Evolutionary conservation across 2,888 invertebrate genomes (phyloP), one percentile per base, ranked within the genome.

Genomic region (Lepeophtheirus nordmannii): DNA sequence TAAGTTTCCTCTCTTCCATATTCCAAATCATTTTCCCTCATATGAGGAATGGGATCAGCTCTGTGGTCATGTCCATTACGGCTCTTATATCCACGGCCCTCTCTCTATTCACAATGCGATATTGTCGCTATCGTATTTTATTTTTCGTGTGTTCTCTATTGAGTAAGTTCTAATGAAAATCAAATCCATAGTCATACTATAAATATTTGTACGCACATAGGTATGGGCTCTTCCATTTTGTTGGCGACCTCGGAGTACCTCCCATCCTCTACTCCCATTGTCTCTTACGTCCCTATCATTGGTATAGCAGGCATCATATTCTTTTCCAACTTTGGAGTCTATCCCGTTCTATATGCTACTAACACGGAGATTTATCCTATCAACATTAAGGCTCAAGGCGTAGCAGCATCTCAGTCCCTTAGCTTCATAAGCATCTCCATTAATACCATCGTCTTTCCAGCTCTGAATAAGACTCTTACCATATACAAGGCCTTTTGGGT

Each of bases 401-500:
- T 46, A 17, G 53, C 53, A 46, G 53, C 53, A 14, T 46, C 53
- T n/a, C 53, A 46, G 53, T 46, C 53, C 53, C 53, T 46, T 14
- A 46, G 53, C 53, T 46, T 46, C 17, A 46, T 46, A 14, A 46
- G 53, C 53, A 46, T 46, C 53, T 46, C 53, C 53, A 46, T 46
- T 8, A 46, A 46, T 46, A 8, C 53, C 53, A 14, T 46, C 2
- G 53, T 46, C 17, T 46, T 46, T 17, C 53, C 53, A 14, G 53
- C 53, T 46, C 53, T 46, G 14, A 46, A 46, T 46, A 46, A 46
- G 53, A 17, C 8, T 17, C 53, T 46, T 1, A 46, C 53, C 14
- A 46, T 46, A 2, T 46, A 46, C 53, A 46, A 46, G 53, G 53
- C 53, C 2, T 46, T 46, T 17, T 46, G 53, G 53, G 53, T 46